phyloP scores from a whole-genome alignment of 1,140 invertebrate species.

The Leptinotarsa lineolata region DNA sequence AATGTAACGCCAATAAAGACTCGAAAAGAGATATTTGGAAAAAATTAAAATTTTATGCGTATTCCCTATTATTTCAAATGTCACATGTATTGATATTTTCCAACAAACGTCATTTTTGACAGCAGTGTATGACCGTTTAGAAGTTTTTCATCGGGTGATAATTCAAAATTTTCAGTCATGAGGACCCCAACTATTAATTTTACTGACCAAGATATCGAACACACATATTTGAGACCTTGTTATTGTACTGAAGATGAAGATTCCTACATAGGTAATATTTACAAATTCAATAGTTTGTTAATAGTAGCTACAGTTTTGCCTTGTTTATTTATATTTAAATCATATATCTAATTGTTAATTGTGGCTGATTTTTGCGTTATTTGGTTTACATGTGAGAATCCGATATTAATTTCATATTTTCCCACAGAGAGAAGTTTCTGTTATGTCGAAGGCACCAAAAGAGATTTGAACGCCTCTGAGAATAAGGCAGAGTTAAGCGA shows the following conservation, averaged over 20 bases:
- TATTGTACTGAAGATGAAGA: neutral
- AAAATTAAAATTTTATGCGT: too few relatives aligned
- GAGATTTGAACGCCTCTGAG: neutral
- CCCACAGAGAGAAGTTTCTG: neutral
- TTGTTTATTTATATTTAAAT: too few relatives aligned
- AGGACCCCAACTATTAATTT: neutral
- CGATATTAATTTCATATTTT: neutral
- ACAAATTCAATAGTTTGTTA: too few relatives aligned
- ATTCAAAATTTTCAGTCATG: constrained; percentile 5
- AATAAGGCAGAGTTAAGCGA: constrained; percentile 1
- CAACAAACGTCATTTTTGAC: neutral
- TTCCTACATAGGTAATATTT: neutral
- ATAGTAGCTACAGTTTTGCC: too few relatives aligned
- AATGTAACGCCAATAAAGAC: too few relatives aligned
- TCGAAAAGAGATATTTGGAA: too few relatives aligned
- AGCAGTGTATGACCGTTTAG: neutral
- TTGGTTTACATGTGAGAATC: too few relatives aligned
- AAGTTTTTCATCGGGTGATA: neutral
- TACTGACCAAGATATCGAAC: neutral
- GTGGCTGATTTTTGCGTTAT: too few relatives aligned
- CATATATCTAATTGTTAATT: too few relatives aligned
- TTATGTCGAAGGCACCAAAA: constrained; percentile 18
- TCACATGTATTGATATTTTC: too few relatives aligned
- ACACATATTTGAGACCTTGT: constrained; percentile 7
- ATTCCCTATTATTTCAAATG: too few relatives aligned